Base-by-base conservation (phyloP, 92 coral and sea anemone species). In the Paramuricea clavata region DNA sequence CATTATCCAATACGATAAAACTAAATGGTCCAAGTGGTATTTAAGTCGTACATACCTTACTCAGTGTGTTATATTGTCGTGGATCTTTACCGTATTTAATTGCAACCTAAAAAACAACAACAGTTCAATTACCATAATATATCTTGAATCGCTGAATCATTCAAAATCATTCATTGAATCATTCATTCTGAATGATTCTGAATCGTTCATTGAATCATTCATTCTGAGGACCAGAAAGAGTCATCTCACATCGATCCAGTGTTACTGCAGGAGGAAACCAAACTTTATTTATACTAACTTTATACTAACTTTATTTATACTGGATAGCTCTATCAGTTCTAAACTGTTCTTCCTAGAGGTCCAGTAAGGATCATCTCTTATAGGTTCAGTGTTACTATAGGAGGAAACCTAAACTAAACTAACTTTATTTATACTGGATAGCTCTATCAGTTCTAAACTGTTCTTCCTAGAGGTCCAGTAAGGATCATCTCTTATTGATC, bases 31-130 rank as follows among this genome's bases (percentile, higher is more conserved):
- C 8, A 52, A 61, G 19, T 22, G 7, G 31, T 35, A 25, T 19
- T 6, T 22, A 31, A 30, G 8, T 33, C 3, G 16, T 47, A 43
- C 87, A 43, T 81, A 93, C 98, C 95, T 95, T 95, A 35, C 98
- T 95, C 93, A 95, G 94, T 25, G 95, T 94, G 86, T 95, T 94
- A 87, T 94, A 95, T 3, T 91, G 89, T 33, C 98, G 90, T 44
- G 98, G 98, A 67, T 95, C 98, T 12, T 88, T 89, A 33, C 98
- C 98, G 76, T 91, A 94, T 62, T 90, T 94, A 50, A 95, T 61
- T 33, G 98, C 94, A 74, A 95, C 98, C 98, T 95, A 34, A 11
- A 54, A 85, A 79, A 28, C n/a, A n/a, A n/a, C n/a, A n/a, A n/a
- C n/a, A n/a, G n/a, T n/a, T n/a, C n/a, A n/a, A n/a, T n/a, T n/a